Conservation (phyloP, 2,113 vertebrate species). For the Microtus montanus region DNA sequence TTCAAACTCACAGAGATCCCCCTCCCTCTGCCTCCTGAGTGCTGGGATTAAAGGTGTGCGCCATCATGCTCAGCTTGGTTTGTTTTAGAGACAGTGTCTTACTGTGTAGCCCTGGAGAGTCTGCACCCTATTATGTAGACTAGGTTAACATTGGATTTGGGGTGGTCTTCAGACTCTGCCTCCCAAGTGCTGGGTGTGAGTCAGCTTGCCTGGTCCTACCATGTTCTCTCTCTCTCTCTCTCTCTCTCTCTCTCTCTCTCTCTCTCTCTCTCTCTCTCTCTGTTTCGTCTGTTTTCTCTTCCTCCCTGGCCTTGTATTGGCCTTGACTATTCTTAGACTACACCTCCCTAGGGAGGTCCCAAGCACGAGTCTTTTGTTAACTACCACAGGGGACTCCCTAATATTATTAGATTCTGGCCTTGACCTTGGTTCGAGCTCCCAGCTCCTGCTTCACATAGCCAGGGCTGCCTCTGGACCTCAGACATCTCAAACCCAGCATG, state of each 20-base stretch:
- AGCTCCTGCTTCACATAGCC: neutral
- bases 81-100: neutral
- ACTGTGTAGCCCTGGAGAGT: neutral
- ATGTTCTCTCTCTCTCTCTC: neutral
- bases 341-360: neutral
- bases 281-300: conserved; percentile 10
- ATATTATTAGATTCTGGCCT: neutral
- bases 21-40: neutral
- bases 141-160: neutral
- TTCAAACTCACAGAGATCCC: neutral
- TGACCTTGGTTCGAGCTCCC: conserved; percentile 7
- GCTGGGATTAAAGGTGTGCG: neutral
- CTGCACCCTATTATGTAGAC: neutral
- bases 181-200: neutral
- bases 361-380: neutral
- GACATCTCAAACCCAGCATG: neutral
- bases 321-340: neutral
- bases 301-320: neutral
- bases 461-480: neutral
- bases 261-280: neutral
- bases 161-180: neutral
- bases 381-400: neutral
- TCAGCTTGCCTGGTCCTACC: neutral
- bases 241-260: too few relatives aligned
- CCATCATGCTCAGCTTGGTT: neutral